phyloP scores from a whole-genome alignment of 1,140 invertebrate genomes.

The Parapsyche elsis region DNA sequence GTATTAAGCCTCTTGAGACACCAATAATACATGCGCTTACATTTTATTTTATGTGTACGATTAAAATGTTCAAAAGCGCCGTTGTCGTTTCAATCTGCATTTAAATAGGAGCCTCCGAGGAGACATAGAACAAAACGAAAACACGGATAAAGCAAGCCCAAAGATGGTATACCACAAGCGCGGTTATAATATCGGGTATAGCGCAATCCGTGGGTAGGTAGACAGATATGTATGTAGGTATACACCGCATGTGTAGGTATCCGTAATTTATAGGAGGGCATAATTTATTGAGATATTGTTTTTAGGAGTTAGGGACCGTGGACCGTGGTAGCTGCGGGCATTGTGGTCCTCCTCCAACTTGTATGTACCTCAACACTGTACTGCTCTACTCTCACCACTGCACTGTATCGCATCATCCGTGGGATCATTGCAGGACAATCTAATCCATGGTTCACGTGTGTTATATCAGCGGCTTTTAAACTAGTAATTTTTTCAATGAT shows the following conservation, averaged over 20 bases:
- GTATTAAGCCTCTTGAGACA: constrained; percentile 1
- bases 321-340: constrained; percentile 50
- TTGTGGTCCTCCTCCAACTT: constrained; percentile 21
- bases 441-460: neutral
- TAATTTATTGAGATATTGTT: constrained; percentile 57
- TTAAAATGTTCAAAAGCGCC: constrained; percentile 16
- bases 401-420: constrained; percentile 4
- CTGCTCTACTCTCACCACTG: neutral
- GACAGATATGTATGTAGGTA: too few relatives aligned
- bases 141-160: neutral
- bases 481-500: too few relatives aligned
- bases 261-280: constrained; percentile 53
- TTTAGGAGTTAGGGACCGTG: constrained; percentile 52
- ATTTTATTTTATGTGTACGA: constrained; percentile 19
- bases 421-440: constrained; percentile 21
- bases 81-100: constrained; percentile 20
- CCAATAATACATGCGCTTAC: neutral
- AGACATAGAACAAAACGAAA: constrained; percentile 5
- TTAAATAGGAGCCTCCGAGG: constrained; percentile 17
- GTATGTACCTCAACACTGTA: neutral
- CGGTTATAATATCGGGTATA: constrained; percentile 49
- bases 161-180: constrained; percentile 29
- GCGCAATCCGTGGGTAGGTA: constrained; percentile 36
- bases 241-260: constrained; percentile 45
- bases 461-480: too few relatives aligned